Base-by-base conservation (phyloP, 2,888 invertebrate species). In the Baccha elongata region DNA sequence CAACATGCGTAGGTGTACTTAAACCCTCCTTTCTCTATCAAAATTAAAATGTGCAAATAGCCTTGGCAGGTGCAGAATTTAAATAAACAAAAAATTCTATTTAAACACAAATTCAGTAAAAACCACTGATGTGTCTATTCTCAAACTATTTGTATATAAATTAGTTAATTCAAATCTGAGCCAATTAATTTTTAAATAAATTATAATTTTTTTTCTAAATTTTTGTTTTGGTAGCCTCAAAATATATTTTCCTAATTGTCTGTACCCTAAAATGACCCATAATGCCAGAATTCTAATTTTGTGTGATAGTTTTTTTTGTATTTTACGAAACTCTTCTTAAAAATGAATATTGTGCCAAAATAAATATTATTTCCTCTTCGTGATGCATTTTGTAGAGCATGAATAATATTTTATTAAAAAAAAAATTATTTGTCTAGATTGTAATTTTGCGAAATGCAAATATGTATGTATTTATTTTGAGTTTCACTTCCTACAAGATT, bases 401-500 rank as follows among this genome's bases (percentile, higher is more conserved):
- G 55, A 55, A 37, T 55, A 55, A 37, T 55, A 21, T 37, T 55
- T 55, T 35, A 55, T 55, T 21, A 37, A 37, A 35, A 55, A 55
- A 35, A 52, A n/a, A n/a, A n/a, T n/a, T n/a, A n/a, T 37, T 37
- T 55, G 55, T 55, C 37, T 55, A 37, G 19, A 19, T 53, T 29
- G 17, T 15, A 19, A n/a, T 19, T 52, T 37, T 53, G 35, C 23
- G 21, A 58, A 65, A 50, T 21, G 15, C 3, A 6, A 26, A 26
- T 4, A 26, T 65, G 40, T 50, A 29, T n/a, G 55, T 52, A 52
- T 74, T 67, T 74, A 52, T 60, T 35, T 53, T 19, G 19, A 53
- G 3, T 42, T 67, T 32, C 13, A 67, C 40, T 52, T 71, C 29
- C 58, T 40, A 40, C 13, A n/a, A n/a, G n/a, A n/a, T n/a, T 37